Conservation (phyloP, 2,888 invertebrate species). For the Xylota segnis region DNA sequence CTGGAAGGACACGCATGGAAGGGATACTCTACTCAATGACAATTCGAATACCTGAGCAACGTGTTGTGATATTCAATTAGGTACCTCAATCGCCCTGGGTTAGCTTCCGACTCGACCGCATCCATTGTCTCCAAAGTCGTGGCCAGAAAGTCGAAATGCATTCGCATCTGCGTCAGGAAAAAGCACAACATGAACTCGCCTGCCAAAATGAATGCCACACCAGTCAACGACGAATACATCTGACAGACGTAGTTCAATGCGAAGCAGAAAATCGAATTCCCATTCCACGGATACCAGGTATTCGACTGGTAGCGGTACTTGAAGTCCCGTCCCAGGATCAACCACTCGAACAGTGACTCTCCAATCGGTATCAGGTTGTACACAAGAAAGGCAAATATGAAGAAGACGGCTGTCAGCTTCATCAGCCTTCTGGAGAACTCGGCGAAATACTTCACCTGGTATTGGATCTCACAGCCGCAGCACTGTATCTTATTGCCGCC, state of each 20-base stretch:
- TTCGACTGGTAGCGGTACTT: slow-evolving; percentile 80
- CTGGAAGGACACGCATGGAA: slow-evolving; percentile 41
- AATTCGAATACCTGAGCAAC: slow-evolving; percentile 77
- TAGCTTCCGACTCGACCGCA: slow-evolving; percentile 72
- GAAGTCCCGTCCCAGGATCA: slow-evolving; percentile 61
- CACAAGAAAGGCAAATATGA: slow-evolving; percentile 77
- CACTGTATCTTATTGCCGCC: background rate
- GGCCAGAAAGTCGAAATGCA: slow-evolving; percentile 80
- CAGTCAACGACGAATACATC: slow-evolving; percentile 77
- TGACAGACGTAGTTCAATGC: slow-evolving; percentile 78
- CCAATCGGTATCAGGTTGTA: slow-evolving; percentile 80
- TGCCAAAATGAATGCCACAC: slow-evolving; percentile 78
- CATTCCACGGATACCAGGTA: slow-evolving; percentile 82
- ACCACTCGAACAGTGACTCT: slow-evolving; percentile 77
- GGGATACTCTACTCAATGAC: background rate
- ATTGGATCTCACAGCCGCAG: slow-evolving; percentile 29
- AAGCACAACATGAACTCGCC: slow-evolving; percentile 80
- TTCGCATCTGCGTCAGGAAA: slow-evolving; percentile 80
- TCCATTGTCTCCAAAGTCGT: slow-evolving; percentile 77
- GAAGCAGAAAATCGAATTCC: slow-evolving; percentile 71
- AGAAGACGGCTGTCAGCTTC: slow-evolving; percentile 77
- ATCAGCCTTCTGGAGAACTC: slow-evolving; percentile 77
- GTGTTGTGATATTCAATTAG: slow-evolving; percentile 79
- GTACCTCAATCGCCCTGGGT: slow-evolving; percentile 78
- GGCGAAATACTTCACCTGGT: slow-evolving; percentile 77